These are phyloP conservation scores for Ceyx cyanopectus DNA, from an alignment of 2,113 vertebrate species.

Conservation along the genomic window DNA sequence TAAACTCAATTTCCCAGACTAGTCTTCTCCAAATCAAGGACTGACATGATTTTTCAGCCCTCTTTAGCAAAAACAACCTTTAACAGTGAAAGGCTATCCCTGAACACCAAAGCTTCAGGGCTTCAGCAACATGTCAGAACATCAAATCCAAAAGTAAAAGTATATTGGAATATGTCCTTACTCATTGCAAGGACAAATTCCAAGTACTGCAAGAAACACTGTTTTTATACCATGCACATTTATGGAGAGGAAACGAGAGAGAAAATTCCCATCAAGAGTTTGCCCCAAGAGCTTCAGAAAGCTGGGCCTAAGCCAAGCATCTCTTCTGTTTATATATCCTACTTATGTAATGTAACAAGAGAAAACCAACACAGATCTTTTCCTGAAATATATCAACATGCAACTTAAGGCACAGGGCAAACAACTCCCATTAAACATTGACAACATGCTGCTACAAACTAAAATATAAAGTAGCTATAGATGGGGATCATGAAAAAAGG, in stretches of 20 bases:
- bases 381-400: slow-evolving; percentile 45
- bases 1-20: neutral
- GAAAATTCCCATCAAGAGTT: slow-evolving; percentile 31
- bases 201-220: neutral
- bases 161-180: neutral
- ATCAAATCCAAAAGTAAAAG: neutral
- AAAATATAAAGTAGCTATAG: neutral
- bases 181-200: neutral
- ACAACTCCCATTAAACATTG: slow-evolving; percentile 46
- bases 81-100: neutral
- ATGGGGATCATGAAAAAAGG: neutral
- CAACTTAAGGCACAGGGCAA: slow-evolving; percentile 53
- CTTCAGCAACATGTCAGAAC: neutral
- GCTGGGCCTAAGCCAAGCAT: slow-evolving; percentile 7
- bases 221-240: neutral
- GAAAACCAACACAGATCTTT: slow-evolving; percentile 15
- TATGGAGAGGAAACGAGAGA: slow-evolving; percentile 26
- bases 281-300: neutral
- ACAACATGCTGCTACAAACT: slow-evolving; percentile 10
- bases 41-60: neutral
- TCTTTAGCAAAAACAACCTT: neutral
- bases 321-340: slow-evolving; percentile 57
- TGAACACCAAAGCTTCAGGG: neutral
- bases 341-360: slow-evolving; percentile 35
- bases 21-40: neutral